Evolutionary conservation across 1,140 invertebrate genomes (phyloP), one percentile per base, ranked within the genome.

Genomic region (Archivesica marissinica): DNA sequence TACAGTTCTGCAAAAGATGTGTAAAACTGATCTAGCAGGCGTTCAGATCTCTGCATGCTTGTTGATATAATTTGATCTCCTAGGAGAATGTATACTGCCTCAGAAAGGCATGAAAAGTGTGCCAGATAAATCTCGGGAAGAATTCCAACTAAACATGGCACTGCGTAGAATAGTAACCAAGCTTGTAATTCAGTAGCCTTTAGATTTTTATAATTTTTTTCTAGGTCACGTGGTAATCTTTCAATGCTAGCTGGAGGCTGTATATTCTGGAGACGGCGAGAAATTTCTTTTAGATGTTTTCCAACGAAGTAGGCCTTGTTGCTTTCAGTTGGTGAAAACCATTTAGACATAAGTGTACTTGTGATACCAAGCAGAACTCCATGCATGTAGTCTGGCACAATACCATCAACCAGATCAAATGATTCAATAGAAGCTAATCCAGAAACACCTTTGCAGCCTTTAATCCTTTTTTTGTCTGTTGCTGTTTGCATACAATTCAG

Each of bases 141-240:
- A 35, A 83, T 74, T 9, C 76, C 79, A 72, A 52, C 11, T 61
- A 80, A 50, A 81, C 80, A 56, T 64, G 0, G 11, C 47, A 25
- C 52, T 66, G 78, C 39, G 39, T 78, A 30, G 82, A 54, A 15
- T 77, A 41, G 28, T 30, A 82, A 35, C 25, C 72, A 87, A 13
- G 61, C 33, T 33, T 87, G 85, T 74, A 86, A 33, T 70, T 87
- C 86, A 23, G 79, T 83, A 41, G 79, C 86, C 25, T 83, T 87
- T 9, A 87, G 79, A 50, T 61, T 54, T 30, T 11, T n/a, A 61
- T 66, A 78, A 83, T 87, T 59, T 38, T 61, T 87, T 80, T 81
- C 85, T 9, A 86, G 38, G 20, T 86, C 85, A 30, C 85, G 13
- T 76, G 85, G 85, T 17, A 86, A 25, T 23, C 77, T 64, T 66